Percentiles rank a stretch among this genome's conserved stretches.
Evolutionary conservation across 2,113 vertebrate genomes (phyloP).

Genomic region (Hucho hucho): DNA sequence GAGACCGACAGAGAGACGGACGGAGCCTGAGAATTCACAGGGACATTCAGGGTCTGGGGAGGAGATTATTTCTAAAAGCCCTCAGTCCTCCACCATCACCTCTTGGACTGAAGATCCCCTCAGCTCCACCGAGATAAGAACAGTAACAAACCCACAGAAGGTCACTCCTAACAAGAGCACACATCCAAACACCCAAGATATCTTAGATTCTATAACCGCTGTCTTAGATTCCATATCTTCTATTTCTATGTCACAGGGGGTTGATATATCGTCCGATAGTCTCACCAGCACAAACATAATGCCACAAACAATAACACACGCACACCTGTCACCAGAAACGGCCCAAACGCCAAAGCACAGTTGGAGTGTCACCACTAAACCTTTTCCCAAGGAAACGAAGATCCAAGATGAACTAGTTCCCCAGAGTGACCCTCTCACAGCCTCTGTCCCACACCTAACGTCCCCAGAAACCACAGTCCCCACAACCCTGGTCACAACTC

Average conservation of each 20-base stretch:
- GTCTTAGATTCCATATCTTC: constrained; percentile 49
- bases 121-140: constrained; percentile 45
- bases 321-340: constrained; percentile 27
- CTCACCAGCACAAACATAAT: constrained; percentile 35
- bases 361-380: constrained; percentile 23
- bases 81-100: constrained; percentile 35
- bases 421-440: too few relatives aligned
- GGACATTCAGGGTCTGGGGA: constrained; percentile 44
- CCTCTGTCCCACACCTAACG: constrained; percentile 5
- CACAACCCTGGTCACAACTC: constrained; percentile 42
- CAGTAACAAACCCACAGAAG: constrained; percentile 40
- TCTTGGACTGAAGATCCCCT: constrained; percentile 30
- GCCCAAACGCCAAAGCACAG: constrained; percentile 17
- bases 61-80: constrained; percentile 30
- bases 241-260: constrained; percentile 39
- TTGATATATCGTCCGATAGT: constrained; percentile 31
- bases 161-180: constrained; percentile 19
- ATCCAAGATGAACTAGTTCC: background rate
- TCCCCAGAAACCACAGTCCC: constrained; percentile 50
- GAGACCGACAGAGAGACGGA: too few relatives aligned
- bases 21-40: too few relatives aligned
- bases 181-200: constrained; percentile 31
- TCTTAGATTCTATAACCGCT: constrained; percentile 46
- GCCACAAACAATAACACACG: constrained; percentile 41
- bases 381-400: constrained; percentile 28